Evolutionary conservation across 2,113 vertebrate species (phyloP), one percentile per base, ranked within the genome.

Genomic region (Zosterops pallidus): DNA sequence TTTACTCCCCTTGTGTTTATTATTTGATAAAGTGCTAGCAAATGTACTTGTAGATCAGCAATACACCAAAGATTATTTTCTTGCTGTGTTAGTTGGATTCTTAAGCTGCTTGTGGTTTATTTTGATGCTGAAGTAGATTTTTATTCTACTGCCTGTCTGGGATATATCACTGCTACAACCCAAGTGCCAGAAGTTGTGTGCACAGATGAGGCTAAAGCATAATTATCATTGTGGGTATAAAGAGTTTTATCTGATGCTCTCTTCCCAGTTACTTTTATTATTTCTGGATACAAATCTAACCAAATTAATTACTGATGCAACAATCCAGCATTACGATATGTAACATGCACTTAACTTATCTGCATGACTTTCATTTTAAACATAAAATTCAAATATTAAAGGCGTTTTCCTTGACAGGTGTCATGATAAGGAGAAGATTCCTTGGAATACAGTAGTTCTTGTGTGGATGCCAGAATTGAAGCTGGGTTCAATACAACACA

Each of bases 41-140:
- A 91, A 91, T 4, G 20, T 76, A 84, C 41, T 95, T 69, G 57
- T 37, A 93, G 84, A 92, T 71, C 85, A 94, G 63, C 83, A 94
- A 74, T 28, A 86, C 44, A 67, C 37, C 41, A 70, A 70, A 83
- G 84, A 89, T 84, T 94, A 92, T 91, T 83, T 93, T 93, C 72
- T 91, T 96, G 94, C 90, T 87, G 70, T 77, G 86, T 74, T 91
- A 78, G 89, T 52, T 86, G 72, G 92, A 96, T 95, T 94, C 86
- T 96, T 94, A 91, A 87, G 87, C 89, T 96, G 52, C 68, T 91
- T 91, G 93, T 96, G 90, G 88, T 59, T 96, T 93, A 56, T 92
- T 89, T 76, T 85, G 67, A 91, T 91, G 85, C 56, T 74, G 47
- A 81, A 92, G 57, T 83, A 83, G 72, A 83, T 83, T 94, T 91